Conservation (phyloP, 2,888 invertebrate genomes). For the Lydus trimaculatus region DNA sequence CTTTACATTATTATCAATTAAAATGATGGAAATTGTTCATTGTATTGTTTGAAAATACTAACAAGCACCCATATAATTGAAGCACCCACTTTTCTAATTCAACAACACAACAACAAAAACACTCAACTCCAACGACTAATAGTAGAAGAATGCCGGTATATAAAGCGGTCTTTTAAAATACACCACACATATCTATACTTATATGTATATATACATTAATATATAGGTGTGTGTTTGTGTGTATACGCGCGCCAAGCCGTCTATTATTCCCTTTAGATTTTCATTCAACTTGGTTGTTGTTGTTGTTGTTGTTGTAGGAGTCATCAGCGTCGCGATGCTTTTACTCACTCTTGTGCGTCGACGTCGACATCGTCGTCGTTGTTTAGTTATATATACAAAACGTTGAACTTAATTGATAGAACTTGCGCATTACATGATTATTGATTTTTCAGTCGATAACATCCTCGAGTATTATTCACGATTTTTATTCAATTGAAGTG, state of each 20-base stretch:
- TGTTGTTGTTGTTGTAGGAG: conserved; percentile 9
- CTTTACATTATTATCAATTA: conserved; percentile 14
- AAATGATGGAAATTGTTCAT: conserved; percentile 20
- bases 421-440: conserved; percentile 3
- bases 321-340: conserved; percentile 5
- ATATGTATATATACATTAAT: not conserved
- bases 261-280: conserved; percentile 17
- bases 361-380: not conserved
- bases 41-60: not conserved
- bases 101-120: conserved; percentile 10
- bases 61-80: conserved; percentile 18
- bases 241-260: conserved; percentile 32
- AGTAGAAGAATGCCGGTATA: conserved; percentile 26
- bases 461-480: conserved; percentile 4
- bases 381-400: not conserved
- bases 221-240: not conserved
- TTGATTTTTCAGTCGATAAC: conserved; percentile 5
- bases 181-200: not conserved
- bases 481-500: conserved; percentile 6
- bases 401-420: conserved; percentile 8
- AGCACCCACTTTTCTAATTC: conserved; percentile 22
- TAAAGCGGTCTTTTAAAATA: not conserved
- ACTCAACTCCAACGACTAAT: conserved; percentile 1
- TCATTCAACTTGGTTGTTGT: conserved; percentile 29
- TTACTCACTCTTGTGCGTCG: not conserved